Evolutionary conservation across 2,888 invertebrate genomes (phyloP).

Genomic region (Formica aserva): DNA sequence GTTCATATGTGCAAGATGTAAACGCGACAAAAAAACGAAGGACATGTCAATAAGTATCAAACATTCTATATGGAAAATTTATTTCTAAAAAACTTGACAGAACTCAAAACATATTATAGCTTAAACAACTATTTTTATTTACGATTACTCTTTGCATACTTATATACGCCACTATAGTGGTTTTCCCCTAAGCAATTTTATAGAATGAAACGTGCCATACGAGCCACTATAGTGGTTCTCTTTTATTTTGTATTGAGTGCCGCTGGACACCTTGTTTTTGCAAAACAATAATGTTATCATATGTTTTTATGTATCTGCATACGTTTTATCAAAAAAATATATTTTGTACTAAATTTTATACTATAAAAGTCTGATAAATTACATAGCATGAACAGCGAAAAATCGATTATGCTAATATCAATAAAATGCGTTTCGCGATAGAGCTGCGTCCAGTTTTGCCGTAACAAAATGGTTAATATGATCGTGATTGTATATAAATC

Average conservation of each 20-base stretch:
- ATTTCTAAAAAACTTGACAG: constrained; percentile 3
- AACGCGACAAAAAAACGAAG: constrained; percentile 70
- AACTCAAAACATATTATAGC: not conserved
- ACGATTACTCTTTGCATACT: not conserved
- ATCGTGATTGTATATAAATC: not conserved
- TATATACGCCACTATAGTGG: not conserved
- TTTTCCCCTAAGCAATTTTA: not conserved
- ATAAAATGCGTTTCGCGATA: not conserved
- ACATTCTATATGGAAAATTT: constrained; percentile 12
- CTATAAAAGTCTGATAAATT: not conserved
- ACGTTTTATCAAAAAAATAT: not conserved
- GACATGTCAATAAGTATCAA: constrained; percentile 2
- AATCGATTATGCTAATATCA: not conserved
- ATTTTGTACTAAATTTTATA: not conserved
- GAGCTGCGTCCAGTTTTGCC: not conserved
- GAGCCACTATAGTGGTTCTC: not conserved
- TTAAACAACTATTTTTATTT: not conserved
- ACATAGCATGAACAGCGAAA: not conserved
- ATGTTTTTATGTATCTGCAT: not conserved
- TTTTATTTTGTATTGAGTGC: not conserved
- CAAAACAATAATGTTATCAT: not conserved
- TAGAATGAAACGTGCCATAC: not conserved
- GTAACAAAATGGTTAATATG: not conserved
- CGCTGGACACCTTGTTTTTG: not conserved
- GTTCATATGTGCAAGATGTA: constrained; percentile 77